Evolutionary conservation across 2,113 vertebrate genomes (phyloP), one percentile per base, ranked within the genome.

Genomic region (Noturus placidus): DNA sequence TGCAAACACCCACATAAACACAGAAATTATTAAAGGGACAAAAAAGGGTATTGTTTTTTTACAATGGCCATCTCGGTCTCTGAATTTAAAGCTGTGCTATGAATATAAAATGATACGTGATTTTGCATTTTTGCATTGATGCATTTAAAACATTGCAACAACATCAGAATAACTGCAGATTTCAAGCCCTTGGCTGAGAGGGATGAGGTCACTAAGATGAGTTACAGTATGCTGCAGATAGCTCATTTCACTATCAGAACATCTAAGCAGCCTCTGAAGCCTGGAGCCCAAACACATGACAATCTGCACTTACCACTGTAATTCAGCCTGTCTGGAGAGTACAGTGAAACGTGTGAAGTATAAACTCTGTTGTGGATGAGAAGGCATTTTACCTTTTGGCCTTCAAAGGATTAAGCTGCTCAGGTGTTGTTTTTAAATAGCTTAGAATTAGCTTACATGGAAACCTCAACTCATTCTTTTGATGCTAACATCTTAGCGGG

Each of bases 401-500:
- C 76, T 89, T 86, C 27, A 38, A 72, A 87, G 84, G 88, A 89
- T 91, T 91, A 91, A 78, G 65, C 84, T 87, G 81, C 90, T 91
- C 90, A 89, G 88, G 90, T 89, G 86, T 91, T 91, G 90, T 91
- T 91, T 88, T 89, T 61, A 86, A 89, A 91, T 88, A 88, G 74
- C 82, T 89, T 86, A 91, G 90, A 87, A 89, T 91, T 87, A 86
- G 79, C 83, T 87, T 88, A 85, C 85, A 85, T 85, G 56, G 79
- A 87, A 87, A 85, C 87, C 70, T 85, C 83, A 87, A 81, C 83
- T 61, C 61, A 67, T 70, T 78, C 87, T 89, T 87, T 87, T 90
- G 85, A 90, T 84, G 86, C 65, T 82, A 67, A 70, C 63, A 65
- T 84, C 72, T 87, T 90, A 52, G 63, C n/a, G 70, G 56, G 76